A percentile compares a stretch with the other conserved stretches of the same genome.
Conservation (phyloP, 2,888 invertebrate species). For the Spialia ferax region DNA sequence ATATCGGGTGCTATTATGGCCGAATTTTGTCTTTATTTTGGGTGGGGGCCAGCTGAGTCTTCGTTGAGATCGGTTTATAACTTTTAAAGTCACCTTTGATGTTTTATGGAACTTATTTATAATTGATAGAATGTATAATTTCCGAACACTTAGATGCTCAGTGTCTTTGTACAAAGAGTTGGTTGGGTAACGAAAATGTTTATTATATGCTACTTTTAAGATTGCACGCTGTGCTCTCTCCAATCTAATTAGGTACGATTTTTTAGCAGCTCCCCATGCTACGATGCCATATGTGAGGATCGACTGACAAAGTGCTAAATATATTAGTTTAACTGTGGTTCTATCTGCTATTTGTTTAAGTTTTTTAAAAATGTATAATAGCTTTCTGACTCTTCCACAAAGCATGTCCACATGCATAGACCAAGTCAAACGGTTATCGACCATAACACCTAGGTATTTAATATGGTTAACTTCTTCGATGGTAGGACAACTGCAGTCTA, state of each 20-base stretch:
- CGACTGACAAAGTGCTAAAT: background rate
- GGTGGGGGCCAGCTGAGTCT: background rate
- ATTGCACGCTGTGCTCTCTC: background rate
- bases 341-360: background rate
- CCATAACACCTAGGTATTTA: conserved; percentile 26
- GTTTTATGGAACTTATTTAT: background rate
- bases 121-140: background rate
- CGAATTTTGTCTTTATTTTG: background rate
- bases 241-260: background rate
- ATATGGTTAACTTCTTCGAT: conserved; percentile 3
- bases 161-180: background rate
- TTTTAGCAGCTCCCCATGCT: background rate
- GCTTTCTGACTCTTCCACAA: conserved; percentile 3
- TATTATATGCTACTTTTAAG: background rate
- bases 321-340: background rate
- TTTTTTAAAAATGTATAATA: conserved; percentile 17
- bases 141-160: background rate
- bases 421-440: conserved; percentile 24
- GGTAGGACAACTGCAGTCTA: conserved; percentile 6
- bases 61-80: background rate
- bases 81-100: background rate
- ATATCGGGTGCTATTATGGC: background rate
- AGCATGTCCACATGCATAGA: conserved; percentile 11
- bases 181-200: background rate
- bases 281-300: background rate